These are phyloP conservation scores for Andrena trimmerana DNA, from an alignment of 2,888 invertebrate species.

Conservation along the genomic window DNA sequence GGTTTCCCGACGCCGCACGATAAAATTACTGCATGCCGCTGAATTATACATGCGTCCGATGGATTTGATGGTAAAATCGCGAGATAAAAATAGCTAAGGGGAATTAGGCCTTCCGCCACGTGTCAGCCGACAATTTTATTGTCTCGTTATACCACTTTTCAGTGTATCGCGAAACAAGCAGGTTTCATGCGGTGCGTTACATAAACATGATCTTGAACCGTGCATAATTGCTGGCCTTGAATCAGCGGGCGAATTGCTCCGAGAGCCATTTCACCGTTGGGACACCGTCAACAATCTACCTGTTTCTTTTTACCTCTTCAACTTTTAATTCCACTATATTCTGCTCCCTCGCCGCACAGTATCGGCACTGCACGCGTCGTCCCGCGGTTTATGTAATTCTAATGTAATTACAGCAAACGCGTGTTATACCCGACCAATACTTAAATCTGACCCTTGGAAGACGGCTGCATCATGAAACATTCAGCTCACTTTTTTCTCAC, in stretches of 20 bases:
- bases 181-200: neutral
- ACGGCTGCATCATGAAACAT: too few species aligned
- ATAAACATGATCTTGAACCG: conserved; percentile 4
- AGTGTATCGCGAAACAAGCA: neutral
- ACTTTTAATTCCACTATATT: neutral
- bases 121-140: neutral
- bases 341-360: neutral
- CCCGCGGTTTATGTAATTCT: too few species aligned
- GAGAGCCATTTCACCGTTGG: neutral
- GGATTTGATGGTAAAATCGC: too few species aligned
- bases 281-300: neutral
- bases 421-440: too few species aligned
- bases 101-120: neutral
- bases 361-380: too few species aligned
- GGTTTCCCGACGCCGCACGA: too few species aligned
- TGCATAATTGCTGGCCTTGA: conserved; percentile 12
- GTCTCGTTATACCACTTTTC: neutral
- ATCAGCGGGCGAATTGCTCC: neutral
- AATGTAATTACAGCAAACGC: too few species aligned
- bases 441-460: too few species aligned
- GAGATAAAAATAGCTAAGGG: too few species aligned
- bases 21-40: too few species aligned
- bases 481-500: too few species aligned
- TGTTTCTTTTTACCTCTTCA: neutral
- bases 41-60: too few species aligned